Conservation (phyloP, 2,797 vertebrate genomes). For the Enteromius trimaculatus region DNA sequence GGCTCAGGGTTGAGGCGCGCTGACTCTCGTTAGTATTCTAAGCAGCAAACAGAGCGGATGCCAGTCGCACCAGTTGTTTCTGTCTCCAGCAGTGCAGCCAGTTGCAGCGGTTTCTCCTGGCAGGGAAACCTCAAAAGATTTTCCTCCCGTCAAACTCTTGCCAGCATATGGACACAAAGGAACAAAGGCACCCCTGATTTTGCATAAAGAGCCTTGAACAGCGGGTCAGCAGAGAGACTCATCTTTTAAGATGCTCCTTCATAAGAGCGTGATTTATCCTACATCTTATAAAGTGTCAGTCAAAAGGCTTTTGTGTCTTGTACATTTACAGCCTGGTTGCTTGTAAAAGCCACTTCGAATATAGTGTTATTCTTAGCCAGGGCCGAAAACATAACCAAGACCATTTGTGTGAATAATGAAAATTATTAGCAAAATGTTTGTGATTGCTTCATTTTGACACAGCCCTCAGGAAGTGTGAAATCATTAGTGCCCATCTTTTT, state of each 20-base stretch:
- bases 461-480: slow-evolving; percentile 20
- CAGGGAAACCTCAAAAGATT: slow-evolving; percentile 57
- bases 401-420: slow-evolving; percentile 46
- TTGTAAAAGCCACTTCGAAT: slow-evolving; percentile 8
- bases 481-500: slow-evolving; percentile 38
- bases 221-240: slow-evolving; percentile 21
- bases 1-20: slow-evolving; percentile 24
- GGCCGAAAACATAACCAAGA: slow-evolving; percentile 15
- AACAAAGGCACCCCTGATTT: slow-evolving; percentile 50
- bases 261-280: slow-evolving; percentile 35
- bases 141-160: slow-evolving; percentile 59
- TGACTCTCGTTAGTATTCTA: slow-evolving; percentile 66
- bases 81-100: slow-evolving; percentile 70
- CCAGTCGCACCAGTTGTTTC: slow-evolving; percentile 70
- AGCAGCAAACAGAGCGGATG: slow-evolving; percentile 68
- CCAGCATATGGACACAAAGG: slow-evolving; percentile 65
- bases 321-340: slow-evolving; percentile 21
- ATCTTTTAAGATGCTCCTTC: slow-evolving; percentile 28
- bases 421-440: slow-evolving; percentile 42
- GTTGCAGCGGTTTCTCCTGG: slow-evolving; percentile 63
- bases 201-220: slow-evolving; percentile 37
- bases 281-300: slow-evolving; percentile 42
- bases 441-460: slow-evolving; percentile 45
- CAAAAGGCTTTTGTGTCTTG: slow-evolving; percentile 34
- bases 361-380: slow-evolving; percentile 8